A percentile compares a stretch with the other conserved stretches of the same genome.
phyloP scores from a whole-genome alignment of 2,797 vertebrate species.

The Gadopsis bispinosus region DNA sequence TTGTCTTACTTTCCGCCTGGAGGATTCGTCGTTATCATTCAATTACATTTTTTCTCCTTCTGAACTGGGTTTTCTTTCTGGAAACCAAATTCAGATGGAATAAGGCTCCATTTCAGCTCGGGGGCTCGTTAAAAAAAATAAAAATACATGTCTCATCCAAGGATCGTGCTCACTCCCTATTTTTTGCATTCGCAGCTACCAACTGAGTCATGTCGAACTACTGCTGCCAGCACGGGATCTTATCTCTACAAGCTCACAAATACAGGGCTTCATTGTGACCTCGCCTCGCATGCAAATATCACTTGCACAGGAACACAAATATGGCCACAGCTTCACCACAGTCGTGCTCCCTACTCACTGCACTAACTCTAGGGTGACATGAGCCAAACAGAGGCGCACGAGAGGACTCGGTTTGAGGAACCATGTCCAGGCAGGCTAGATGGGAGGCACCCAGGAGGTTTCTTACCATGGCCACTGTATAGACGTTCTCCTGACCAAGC shows the following conservation, averaged over 20 bases:
- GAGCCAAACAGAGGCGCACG: constrained; percentile 36
- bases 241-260: constrained; percentile 10
- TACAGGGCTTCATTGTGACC: not conserved
- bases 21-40: not conserved
- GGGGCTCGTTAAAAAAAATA: not conserved
- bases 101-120: not conserved
- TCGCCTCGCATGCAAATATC: constrained; percentile 49
- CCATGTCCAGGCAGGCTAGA: constrained; percentile 38
- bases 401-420: constrained; percentile 35
- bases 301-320: constrained; percentile 9
- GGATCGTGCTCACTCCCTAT: constrained; percentile 4
- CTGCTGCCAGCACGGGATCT: not conserved
- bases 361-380: constrained; percentile 28
- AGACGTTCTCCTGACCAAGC: constrained; percentile 84
- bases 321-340: constrained; percentile 11
- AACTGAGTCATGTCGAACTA: constrained; percentile 19
- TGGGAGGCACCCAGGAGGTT: constrained; percentile 42
- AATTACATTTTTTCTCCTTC: not conserved
- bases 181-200: constrained; percentile 17
- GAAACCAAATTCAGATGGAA: not conserved
- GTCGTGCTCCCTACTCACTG: constrained; percentile 35
- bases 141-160: not conserved
- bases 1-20: not conserved
- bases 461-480: constrained; percentile 84
- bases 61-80: not conserved